phyloP scores from a whole-genome alignment of 2,888 invertebrate species.

The Cerastoderma edule region DNA sequence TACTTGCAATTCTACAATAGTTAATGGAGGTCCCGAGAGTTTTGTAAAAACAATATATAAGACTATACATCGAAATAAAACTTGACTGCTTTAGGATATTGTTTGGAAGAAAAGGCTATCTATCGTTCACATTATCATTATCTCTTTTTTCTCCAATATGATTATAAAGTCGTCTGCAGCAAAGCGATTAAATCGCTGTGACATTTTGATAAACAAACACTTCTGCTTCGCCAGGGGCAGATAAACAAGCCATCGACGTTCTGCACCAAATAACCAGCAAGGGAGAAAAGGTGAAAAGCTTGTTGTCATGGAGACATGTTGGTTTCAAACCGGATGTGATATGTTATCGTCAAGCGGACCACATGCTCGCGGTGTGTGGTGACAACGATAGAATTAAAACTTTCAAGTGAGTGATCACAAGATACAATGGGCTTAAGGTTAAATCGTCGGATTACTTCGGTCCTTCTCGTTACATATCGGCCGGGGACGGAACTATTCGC shows the following conservation, averaged over 20 bases:
- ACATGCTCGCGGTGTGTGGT: slow-evolving; percentile 48
- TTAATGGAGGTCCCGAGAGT: no score
- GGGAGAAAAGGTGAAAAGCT: slow-evolving; percentile 47
- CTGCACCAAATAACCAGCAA: slow-evolving; percentile 47
- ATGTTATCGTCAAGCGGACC: slow-evolving; percentile 43
- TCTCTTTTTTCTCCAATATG: no score
- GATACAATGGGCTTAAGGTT: neutral
- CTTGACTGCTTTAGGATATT: no score
- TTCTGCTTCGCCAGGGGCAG: slow-evolving; percentile 31
- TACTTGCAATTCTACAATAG: no score
- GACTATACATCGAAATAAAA: no score
- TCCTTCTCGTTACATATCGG: neutral
- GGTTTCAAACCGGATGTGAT: slow-evolving; percentile 51
- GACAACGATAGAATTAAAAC: slow-evolving; percentile 56
- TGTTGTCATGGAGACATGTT: slow-evolving; percentile 57
- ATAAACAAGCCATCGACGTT: slow-evolving; percentile 38
- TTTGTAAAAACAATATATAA: no score
- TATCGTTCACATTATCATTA: no score
- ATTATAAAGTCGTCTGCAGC: no score
- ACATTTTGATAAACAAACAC: no score
- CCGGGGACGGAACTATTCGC: neutral
- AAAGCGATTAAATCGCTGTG: no score
- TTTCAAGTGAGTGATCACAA: slow-evolving; percentile 34
- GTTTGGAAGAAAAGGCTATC: no score
- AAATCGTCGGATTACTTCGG: neutral